Conservation (phyloP, 1,140 invertebrate genomes). For the Panagrolaimus sp. region DNA sequence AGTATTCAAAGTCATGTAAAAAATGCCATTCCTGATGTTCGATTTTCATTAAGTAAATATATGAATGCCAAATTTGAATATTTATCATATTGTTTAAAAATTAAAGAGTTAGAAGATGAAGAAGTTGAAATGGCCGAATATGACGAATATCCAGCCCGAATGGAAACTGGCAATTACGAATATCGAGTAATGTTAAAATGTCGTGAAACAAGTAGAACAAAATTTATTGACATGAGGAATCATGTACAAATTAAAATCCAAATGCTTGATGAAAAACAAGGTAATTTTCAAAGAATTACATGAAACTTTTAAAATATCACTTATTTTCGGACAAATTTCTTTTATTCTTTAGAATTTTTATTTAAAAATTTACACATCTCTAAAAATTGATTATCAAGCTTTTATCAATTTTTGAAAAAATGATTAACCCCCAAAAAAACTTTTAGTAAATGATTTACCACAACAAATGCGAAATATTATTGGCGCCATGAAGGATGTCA, state of each 20-base stretch:
- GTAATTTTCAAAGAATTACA: conserved; percentile 58
- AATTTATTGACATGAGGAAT: conserved; percentile 83
- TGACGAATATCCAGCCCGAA: conserved; percentile 88
- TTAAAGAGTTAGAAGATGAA: conserved; percentile 93
- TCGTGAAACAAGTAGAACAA: conserved; percentile 80
- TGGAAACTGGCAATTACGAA: conserved; percentile 98
- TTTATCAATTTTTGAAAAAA: neutral
- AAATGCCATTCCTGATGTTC: conserved; percentile 46
- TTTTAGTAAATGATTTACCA: conserved; percentile 7
- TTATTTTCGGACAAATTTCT: no score
- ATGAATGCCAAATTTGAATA: conserved; percentile 49
- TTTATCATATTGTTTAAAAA: conserved; percentile 85
- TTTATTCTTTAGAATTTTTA: no score
- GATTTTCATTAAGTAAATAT: conserved; percentile 37
- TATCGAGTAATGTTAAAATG: conserved; percentile 87
- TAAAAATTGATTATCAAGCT: neutral
- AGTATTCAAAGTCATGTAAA: conserved; percentile 30
- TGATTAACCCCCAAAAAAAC: no score
- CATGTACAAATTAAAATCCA: conserved; percentile 95
- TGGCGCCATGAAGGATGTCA: neutral
- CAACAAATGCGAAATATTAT: neutral
- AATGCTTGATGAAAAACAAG: conserved; percentile 89
- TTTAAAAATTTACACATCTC: no score
- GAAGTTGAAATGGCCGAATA: conserved; percentile 78
- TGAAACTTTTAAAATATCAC: no score